Base-by-base conservation (phyloP, 2,113 vertebrate genomes). In the Mus pahari region DNA sequence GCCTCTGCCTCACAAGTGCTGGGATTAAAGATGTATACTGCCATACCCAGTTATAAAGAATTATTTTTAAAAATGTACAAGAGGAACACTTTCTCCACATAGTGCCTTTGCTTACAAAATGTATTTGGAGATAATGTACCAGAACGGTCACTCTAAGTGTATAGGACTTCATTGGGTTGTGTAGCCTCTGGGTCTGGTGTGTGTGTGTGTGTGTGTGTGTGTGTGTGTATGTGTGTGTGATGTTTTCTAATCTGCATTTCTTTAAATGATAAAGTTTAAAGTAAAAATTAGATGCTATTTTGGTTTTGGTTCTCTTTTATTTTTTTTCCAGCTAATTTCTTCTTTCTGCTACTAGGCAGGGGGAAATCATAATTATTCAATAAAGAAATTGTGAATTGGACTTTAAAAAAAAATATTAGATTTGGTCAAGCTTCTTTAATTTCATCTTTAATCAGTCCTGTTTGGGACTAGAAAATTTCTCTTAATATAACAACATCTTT, bases 111-210 rank as follows among this genome's bases (percentile, higher is more conserved):
- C 22, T 81, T 78, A 87, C 90, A 93, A 81, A 79, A 91, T 64
- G 78, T 89, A 93, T 39, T 92, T 86, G 64, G 77, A 90, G 90
- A 84, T 89, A 55, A 94, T 86, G 92, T 66, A 74, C 55, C 31
- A 74, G 64, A 62, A 77, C 7, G 1, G 11, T n/a, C n/a, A 16
- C 12, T 60, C 53, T 39, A 60, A 82, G 50, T 58, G 78, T 58
- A 22, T 14, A 58, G 53, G n/a, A 58, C 19, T 58, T 81, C 78
- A 58, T 7, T 39, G 53, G n/a, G 22, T 39, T 39, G 22, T 60
- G 4, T 8, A 60, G 12, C 22, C 36, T 60, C 58, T 82, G 53
- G 36, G 20, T 60, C 53, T 82, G 78, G 5, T 64, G 17, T 60
- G 60, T 62, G 60, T 62, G 22, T 60, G 60, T 60, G 60, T 62